These are phyloP conservation scores for Antitype chi DNA, from an alignment of 2,888 invertebrate species.

Conservation along the genomic window DNA sequence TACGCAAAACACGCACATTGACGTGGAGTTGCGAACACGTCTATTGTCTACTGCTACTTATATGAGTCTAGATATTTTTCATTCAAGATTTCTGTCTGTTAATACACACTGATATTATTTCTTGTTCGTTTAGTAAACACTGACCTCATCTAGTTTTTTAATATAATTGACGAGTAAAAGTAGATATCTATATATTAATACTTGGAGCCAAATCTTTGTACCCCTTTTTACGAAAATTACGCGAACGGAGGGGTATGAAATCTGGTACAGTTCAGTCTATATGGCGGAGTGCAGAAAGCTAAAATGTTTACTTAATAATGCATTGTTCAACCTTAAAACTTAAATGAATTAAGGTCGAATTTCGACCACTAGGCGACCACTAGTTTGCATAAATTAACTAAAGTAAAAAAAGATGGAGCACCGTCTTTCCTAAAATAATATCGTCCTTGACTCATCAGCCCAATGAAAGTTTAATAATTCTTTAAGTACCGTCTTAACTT, in stretches of 20 bases:
- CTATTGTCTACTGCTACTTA: neutral
- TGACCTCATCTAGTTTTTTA: neutral
- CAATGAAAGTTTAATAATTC: conserved; percentile 31
- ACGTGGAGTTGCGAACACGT: neutral
- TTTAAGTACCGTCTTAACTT: conserved; percentile 2
- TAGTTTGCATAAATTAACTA: neutral
- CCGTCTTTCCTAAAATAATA: neutral
- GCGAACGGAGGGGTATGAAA: too few species aligned
- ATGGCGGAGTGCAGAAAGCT: too few species aligned
- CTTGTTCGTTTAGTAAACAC: neutral
- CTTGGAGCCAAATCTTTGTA: too few species aligned
- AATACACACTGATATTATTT: too few species aligned
- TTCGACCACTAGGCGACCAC: too few species aligned
- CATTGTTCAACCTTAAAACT: too few species aligned
- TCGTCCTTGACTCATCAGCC: neutral
- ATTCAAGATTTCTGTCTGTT: neutral
- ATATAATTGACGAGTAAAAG: neutral
- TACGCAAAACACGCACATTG: too few species aligned
- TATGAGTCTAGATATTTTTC: neutral
- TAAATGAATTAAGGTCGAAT: too few species aligned
- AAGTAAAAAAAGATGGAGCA: neutral
- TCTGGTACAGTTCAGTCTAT: too few species aligned
- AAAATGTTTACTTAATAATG: too few species aligned
- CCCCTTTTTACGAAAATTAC: too few species aligned
- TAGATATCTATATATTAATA: too few species aligned